These are phyloP conservation scores for Lepidostoma basale DNA, from an alignment of 1,140 invertebrate species.

Conservation along the genomic window DNA sequence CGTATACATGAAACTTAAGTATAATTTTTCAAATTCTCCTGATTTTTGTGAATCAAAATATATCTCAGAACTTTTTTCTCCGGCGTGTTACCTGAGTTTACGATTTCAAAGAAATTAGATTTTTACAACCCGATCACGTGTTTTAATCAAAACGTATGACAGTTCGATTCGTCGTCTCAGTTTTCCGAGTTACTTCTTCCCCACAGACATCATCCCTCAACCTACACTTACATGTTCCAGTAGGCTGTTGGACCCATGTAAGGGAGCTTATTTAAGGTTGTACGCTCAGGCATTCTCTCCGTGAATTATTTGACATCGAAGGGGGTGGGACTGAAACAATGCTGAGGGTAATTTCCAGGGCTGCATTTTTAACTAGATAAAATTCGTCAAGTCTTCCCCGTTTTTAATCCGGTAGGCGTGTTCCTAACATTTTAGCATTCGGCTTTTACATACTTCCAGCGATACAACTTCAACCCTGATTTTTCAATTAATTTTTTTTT, in stretches of 20 bases:
- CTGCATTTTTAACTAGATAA: neutral
- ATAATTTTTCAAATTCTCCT: neutral
- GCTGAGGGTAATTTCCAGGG: conserved; percentile 13
- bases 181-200: neutral
- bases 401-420: no score
- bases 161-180: conserved; percentile 10
- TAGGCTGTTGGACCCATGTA: conserved; percentile 13
- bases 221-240: conserved; percentile 15
- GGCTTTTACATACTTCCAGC: no score
- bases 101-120: neutral
- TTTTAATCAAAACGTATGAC: conserved; percentile 9
- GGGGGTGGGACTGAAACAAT: conserved; percentile 10
- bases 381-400: neutral
- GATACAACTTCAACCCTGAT: no score
- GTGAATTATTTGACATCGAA: conserved; percentile 44
- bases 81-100: neutral
- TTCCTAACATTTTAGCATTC: no score
- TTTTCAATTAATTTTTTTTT: no score
- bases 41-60: neutral
- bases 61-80: neutral
- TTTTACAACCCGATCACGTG: neutral
- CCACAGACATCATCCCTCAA: conserved; percentile 14
- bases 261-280: conserved; percentile 41
- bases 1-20: neutral
- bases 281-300: conserved; percentile 43